Conservation (phyloP, 2,888 invertebrate species). For the Galerucella pusilla region DNA sequence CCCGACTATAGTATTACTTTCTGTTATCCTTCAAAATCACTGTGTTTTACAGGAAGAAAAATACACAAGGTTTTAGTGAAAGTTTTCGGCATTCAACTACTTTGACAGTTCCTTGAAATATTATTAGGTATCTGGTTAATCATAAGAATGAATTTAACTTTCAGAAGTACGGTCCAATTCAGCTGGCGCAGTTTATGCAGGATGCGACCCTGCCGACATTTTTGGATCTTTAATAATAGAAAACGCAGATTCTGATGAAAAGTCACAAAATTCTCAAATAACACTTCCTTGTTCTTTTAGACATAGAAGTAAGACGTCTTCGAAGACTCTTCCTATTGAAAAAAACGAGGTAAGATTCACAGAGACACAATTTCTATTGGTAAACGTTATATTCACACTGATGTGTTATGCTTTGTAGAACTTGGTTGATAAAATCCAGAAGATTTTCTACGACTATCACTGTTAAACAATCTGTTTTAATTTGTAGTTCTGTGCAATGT, state of each 20-base stretch:
- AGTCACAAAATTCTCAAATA: slow-evolving; percentile 61
- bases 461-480: no score
- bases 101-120: neutral
- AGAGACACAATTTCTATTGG: no score
- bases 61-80: no score
- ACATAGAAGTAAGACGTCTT: slow-evolving; percentile 48
- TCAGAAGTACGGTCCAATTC: slow-evolving; percentile 78
- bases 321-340: slow-evolving; percentile 27
- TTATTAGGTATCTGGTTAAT: neutral
- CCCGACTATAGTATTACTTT: no score
- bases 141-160: slow-evolving; percentile 16
- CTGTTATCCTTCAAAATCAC: no score
- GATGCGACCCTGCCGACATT: slow-evolving; percentile 68
- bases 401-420: no score
- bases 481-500: neutral
- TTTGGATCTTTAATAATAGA: slow-evolving; percentile 70
- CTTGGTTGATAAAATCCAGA: no score
- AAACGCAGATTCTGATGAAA: slow-evolving; percentile 43
- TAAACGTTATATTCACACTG: no score
- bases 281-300: slow-evolving; percentile 37
- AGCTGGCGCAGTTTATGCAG: slow-evolving; percentile 68
- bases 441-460: no score
- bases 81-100: no score
- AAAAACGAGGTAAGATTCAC: slow-evolving; percentile 30
- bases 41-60: no score